Evolutionary conservation across 1,140 invertebrate species (phyloP), one percentile per base, ranked within the genome.

Genomic region (Pristionchus pacificus): DNA sequence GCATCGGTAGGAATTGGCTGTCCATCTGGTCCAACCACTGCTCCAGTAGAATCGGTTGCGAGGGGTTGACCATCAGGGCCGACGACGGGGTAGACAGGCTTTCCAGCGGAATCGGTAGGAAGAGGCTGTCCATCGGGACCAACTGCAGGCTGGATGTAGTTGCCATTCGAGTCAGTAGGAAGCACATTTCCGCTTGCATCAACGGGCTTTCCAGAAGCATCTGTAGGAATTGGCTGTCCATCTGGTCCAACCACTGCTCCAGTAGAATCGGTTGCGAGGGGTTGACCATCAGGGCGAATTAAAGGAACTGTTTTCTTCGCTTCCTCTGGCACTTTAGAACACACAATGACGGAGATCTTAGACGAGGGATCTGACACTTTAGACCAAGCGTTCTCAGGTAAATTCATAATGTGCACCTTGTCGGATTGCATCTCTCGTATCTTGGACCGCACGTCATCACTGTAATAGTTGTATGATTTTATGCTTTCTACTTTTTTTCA

Each of bases 211-310:
- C 70, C 72, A 1, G 14, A n/a, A 15, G n/a, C 62, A 63, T 74
- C 72, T 24, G 72, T 74, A 33, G 70, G 70, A n/a, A n/a, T n/a
- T 2, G 57, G 32, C 30, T 64, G 29, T 30, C 24, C 33, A 29
- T 55, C 32, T 0, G 24, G n/a, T 38, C 30, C 60, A 30, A n/a
- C 57, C 13, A 15, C 15, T 31, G 55, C 60, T 38, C 72, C 72
- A 29, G 62, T 33, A 32, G 29, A 55, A 66, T 74, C 72, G 0
- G 68, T 73, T 28, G 72, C 62, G 15, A 74, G 70, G 13, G 62
- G 38, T 49, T 57, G 57, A 2, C 58, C 55, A 38, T 68, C 65
- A 15, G 57, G 49, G 3, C 57, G 55, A 3, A 68, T n/a, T n/a
- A n/a, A n/a, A n/a, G n/a, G n/a, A n/a, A n/a, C n/a, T n/a, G n/a